Percentiles rank a stretch among this genome's conserved stretches.
phyloP scores from a whole-genome alignment of 1,140 invertebrate genomes.

The Drosophila pachea region DNA sequence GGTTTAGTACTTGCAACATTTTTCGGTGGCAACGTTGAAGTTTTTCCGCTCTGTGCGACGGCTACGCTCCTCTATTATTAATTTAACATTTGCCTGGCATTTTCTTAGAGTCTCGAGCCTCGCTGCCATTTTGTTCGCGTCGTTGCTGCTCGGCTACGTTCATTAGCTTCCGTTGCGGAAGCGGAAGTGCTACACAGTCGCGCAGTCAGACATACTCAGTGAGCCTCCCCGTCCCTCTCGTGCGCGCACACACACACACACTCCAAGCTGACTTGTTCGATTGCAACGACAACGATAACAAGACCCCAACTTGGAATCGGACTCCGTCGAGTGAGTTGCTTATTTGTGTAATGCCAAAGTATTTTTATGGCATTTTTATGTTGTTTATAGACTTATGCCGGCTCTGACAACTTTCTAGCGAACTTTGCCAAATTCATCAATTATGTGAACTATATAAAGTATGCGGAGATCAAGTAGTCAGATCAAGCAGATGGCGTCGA shows the following conservation, averaged over 20 bases:
- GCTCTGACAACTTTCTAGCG: conserved; percentile 18
- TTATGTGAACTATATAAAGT: not conserved
- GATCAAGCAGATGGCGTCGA: too few relatives aligned
- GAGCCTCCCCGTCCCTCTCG: conserved; percentile 24
- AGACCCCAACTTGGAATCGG: conserved; percentile 32
- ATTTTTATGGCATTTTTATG: conserved; percentile 50
- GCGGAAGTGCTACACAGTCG: conserved; percentile 62
- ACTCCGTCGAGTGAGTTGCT: conserved; percentile 34
- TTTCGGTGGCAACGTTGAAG: conserved; percentile 31
- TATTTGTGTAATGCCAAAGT: conserved; percentile 40
- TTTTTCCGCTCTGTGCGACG: conserved; percentile 32
- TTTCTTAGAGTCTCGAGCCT: conserved; percentile 40
- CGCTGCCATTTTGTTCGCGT: conserved; percentile 40
- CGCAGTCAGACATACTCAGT: conserved; percentile 60
- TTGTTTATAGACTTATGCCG: conserved; percentile 31
- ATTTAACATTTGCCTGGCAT: conserved; percentile 58
- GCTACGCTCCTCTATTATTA: conserved; percentile 47
- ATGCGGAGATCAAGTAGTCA: not conserved
- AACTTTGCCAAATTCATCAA: not conserved
- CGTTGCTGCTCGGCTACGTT: conserved; percentile 49
- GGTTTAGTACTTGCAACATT: conserved; percentile 14
- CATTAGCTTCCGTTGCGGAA: conserved; percentile 65
- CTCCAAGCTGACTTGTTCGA: conserved; percentile 25
- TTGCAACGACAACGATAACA: conserved; percentile 33
- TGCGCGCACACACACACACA: conserved; percentile 7